These are phyloP conservation scores for Diplolepis rosae DNA, from an alignment of 2,888 invertebrate species.

Conservation along the genomic window DNA sequence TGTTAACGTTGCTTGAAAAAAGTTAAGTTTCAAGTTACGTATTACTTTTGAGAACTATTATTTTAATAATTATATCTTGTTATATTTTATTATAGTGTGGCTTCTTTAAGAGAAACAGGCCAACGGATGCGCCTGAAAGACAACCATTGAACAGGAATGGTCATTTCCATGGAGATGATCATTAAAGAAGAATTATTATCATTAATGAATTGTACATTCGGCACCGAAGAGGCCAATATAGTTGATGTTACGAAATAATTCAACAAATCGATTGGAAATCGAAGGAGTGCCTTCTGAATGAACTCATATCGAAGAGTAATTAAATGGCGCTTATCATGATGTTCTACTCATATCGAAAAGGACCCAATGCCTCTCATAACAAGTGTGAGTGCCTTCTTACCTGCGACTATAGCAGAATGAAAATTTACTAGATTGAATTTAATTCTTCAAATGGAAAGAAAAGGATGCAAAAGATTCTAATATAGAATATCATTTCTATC, in stretches of 20 bases:
- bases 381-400: background rate
- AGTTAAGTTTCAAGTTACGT: no score
- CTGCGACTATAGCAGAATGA: background rate
- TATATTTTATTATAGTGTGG: constrained; percentile 81
- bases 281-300: constrained; percentile 17
- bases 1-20: no score
- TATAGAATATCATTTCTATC: background rate
- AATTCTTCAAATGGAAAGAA: background rate
- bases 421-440: background rate
- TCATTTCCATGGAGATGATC: constrained; percentile 68
- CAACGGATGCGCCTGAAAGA: constrained; percentile 86
- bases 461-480: background rate
- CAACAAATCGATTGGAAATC: background rate
- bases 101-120: constrained; percentile 94
- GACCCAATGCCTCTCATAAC: background rate
- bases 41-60: background rate
- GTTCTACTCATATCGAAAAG: background rate
- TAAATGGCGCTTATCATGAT: constrained; percentile 9
- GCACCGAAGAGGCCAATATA: no score
- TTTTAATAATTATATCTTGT: background rate
- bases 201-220: no score
- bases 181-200: no score
- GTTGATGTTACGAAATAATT: no score
- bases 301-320: constrained; percentile 16
- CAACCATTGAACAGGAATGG: constrained; percentile 89